Conservation (phyloP, 2,113 vertebrate genomes). For the Sprattus sprattus region DNA sequence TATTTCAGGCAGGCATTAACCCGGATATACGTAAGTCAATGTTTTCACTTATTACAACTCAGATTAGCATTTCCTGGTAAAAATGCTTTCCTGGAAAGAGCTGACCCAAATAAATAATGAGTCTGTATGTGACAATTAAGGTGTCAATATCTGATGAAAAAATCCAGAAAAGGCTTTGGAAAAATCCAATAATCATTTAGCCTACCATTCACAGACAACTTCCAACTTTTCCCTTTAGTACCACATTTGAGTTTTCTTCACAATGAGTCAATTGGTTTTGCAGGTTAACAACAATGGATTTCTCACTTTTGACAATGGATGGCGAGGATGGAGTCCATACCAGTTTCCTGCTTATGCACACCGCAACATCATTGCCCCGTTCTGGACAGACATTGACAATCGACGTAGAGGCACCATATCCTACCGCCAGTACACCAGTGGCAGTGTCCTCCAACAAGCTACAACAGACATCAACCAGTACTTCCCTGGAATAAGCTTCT, state of each 20-base stretch:
- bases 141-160: no score
- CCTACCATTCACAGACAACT: no score
- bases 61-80: no score
- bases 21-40: not conserved
- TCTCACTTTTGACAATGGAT: not conserved
- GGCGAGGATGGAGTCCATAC: not conserved
- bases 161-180: no score
- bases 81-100: no score
- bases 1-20: not conserved
- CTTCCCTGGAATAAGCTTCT: constrained; percentile 48
- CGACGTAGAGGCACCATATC: constrained; percentile 44
- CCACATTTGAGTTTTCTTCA: no score
- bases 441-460: constrained; percentile 27
- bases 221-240: no score
- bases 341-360: not conserved
- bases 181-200: no score
- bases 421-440: constrained; percentile 46
- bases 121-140: no score
- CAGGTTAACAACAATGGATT: not conserved
- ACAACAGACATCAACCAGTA: constrained; percentile 59
- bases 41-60: not conserved
- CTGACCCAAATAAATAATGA: no score
- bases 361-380: constrained; percentile 49
- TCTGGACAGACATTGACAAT: constrained; percentile 66
- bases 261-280: not conserved